Base-by-base conservation (phyloP, 2,888 invertebrate species). In the Minunthozetes semirufus region DNA sequence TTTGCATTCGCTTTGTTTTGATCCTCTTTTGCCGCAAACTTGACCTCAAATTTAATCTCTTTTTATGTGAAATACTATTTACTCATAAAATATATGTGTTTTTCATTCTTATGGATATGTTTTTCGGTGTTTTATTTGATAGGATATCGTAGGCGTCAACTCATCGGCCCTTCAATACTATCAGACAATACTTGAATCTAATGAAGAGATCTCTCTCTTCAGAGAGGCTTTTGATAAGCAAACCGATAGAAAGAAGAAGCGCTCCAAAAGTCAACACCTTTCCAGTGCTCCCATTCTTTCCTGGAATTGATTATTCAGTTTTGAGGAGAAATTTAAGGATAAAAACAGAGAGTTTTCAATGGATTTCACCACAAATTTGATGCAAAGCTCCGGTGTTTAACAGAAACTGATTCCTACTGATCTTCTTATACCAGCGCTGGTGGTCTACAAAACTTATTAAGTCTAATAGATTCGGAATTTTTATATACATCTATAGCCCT, bases 71-170 rank as follows among this genome's bases (percentile, higher is more conserved):
- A 17, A 17, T 6, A 48, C 17, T 48, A 4, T 17, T 15, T 48
- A 11, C 4, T 48, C 17, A n/a, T 48, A 11, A 11, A 48, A n/a
- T 48, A 17, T 48, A 17, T 48, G 6, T 42, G 42, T 13, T 42
- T 42, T 42, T 42, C 42, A 9, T 42, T 42, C 11, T 42, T 6
- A 42, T 42, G 6, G 8, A 42, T 42, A 42, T 9, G 42, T 9
- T 9, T 42, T 42, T 42, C 42, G 19, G 3, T 53, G 6, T n/a
- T 48, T 3, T 48, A 17, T 48, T 5, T 27, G 73, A 38, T 56
- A 78, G 76, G 77, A 78, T 72, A 71, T 73, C 29, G 61, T 78
- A 22, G 78, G 77, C 42, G 76, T 77, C 68, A 76, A 76, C 42
- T 73, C 72, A 75, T 46, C 70, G 2, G 76, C 73, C 13, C 72